These are phyloP conservation scores for Knipowitschia caucasica DNA, from an alignment of 2,797 vertebrate species.

Conservation along the genomic window DNA sequence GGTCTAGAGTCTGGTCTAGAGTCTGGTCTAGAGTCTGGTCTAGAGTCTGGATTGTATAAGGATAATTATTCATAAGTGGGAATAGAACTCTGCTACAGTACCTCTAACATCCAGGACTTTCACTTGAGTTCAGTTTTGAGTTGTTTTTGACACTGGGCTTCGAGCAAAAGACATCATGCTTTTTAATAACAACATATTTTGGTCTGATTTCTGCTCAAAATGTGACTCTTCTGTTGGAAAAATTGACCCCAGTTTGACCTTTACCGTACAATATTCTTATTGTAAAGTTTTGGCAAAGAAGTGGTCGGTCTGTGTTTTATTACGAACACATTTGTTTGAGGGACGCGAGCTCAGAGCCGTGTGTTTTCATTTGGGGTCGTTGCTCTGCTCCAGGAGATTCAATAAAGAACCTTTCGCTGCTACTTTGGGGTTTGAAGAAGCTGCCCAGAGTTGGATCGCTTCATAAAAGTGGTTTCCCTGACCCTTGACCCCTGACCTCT, in stretches of 20 bases:
- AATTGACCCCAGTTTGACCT: not conserved
- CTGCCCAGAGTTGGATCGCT: conserved; percentile 24
- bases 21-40: too few relatives aligned
- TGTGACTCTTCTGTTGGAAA: too few relatives aligned
- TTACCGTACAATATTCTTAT: not conserved
- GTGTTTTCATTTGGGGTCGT: not conserved
- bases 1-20: too few relatives aligned
- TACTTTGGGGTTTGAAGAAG: conserved; percentile 25
- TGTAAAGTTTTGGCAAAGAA: conserved; percentile 3
- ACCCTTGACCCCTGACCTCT: conserved; percentile 50
- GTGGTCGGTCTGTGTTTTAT: not conserved
- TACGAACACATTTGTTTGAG: not conserved
- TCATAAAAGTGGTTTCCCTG: conserved; percentile 28
- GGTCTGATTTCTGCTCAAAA: too few relatives aligned
- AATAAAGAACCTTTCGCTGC: conserved; percentile 22
- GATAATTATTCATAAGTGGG: too few relatives aligned
- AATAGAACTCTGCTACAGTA: too few relatives aligned
- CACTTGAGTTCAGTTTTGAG: too few relatives aligned
- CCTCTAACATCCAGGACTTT: too few relatives aligned
- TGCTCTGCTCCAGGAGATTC: conserved; percentile 3
- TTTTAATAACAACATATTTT: too few relatives aligned
- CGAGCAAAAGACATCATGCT: too few relatives aligned
- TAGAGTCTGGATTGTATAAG: too few relatives aligned
- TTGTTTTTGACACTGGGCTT: too few relatives aligned
- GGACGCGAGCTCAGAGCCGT: not conserved